A percentile compares a stretch with the other conserved stretches of the same genome.
These are phyloP conservation scores for Melangyna quadrimaculata DNA, from an alignment of 2,888 invertebrate species.

Conservation along the genomic window DNA sequence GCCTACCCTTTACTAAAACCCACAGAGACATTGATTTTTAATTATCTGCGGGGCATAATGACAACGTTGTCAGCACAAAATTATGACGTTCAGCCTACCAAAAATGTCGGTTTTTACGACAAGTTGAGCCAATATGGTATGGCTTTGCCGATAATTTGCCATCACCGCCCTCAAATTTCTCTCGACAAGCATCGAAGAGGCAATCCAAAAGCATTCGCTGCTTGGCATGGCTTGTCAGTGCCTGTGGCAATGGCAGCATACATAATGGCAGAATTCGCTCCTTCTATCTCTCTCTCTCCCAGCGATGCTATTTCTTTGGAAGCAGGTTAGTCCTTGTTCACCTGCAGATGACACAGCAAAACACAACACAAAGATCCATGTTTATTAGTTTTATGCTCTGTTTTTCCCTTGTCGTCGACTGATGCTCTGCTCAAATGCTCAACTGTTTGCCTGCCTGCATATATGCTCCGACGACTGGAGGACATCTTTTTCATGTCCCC, in stretches of 20 bases:
- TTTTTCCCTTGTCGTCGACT: background rate
- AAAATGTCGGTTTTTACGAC: conserved; percentile 53
- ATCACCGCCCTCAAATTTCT: conserved; percentile 1
- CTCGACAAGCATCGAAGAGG: conserved; percentile 29
- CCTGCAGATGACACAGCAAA: conserved; percentile 66
- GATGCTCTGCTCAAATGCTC: background rate
- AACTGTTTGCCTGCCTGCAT: conserved; percentile 7
- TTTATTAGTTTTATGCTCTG: conserved; percentile 66
- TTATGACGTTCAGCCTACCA: conserved; percentile 59
- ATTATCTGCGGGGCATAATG: conserved; percentile 63
- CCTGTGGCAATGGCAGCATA: conserved; percentile 23
- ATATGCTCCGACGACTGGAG: conserved; percentile 3
- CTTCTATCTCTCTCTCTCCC: background rate
- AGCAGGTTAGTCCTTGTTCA: conserved; percentile 37
- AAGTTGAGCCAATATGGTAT: conserved; percentile 48
- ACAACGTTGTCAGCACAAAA: conserved; percentile 44
- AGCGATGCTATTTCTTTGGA: conserved; percentile 33
- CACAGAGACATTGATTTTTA: conserved; percentile 59
- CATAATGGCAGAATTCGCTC: conserved; percentile 23
- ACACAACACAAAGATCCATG: conserved; percentile 51
- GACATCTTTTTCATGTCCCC: conserved; percentile 18
- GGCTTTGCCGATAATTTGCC: conserved; percentile 38
- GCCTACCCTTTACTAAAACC: background rate
- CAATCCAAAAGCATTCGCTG: conserved; percentile 3
- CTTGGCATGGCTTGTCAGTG: background rate